Conservation (phyloP, 2,888 invertebrate genomes). For the Lissocephala sabroskyi region DNA sequence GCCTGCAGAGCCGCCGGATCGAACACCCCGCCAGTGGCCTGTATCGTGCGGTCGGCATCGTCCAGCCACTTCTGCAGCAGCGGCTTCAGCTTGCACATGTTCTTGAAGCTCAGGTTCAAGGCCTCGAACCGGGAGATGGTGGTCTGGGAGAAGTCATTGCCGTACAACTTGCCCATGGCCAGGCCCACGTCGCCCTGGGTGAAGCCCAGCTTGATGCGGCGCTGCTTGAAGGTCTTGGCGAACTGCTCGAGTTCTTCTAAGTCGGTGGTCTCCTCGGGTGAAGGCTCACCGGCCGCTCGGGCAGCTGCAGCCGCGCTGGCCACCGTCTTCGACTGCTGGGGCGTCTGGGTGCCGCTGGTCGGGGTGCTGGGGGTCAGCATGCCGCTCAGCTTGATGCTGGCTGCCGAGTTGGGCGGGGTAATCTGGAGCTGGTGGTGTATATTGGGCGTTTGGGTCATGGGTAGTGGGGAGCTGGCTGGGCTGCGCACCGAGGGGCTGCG, state of each 20-base stretch:
- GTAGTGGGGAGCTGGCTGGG: conserved; percentile 68
- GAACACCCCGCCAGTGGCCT: conserved; percentile 78
- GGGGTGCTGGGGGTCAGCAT: conserved; percentile 76
- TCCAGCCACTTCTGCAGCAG: conserved; percentile 97
- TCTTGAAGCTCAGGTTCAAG: conserved; percentile 97
- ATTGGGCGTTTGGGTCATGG: conserved; percentile 8
- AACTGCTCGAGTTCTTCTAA: conserved; percentile 98
- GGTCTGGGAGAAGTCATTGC: conserved; percentile 99
- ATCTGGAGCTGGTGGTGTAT: conserved; percentile 44
- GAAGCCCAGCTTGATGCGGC: conserved; percentile 97
- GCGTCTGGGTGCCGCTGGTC: conserved; percentile 73
- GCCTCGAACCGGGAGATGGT: conserved; percentile 99
- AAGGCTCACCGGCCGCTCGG: conserved; percentile 82
- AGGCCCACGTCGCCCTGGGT: conserved; percentile 99
- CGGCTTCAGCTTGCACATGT: conserved; percentile 99
- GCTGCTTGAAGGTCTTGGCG: conserved; percentile 97
- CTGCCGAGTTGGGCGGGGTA: conserved; percentile 74
- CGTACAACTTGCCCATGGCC: conserved; percentile 98
- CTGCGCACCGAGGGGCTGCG: conserved; percentile 70
- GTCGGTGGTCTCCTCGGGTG: conserved; percentile 95
- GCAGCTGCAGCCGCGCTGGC: conserved; percentile 73
- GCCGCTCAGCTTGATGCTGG: conserved; percentile 71
- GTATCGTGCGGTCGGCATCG: conserved; percentile 89
- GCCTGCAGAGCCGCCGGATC: conserved; percentile 76
- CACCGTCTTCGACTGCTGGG: conserved; percentile 74